Conservation (phyloP, 1,140 invertebrate species). For the Dendroctonus ponderosae region DNA sequence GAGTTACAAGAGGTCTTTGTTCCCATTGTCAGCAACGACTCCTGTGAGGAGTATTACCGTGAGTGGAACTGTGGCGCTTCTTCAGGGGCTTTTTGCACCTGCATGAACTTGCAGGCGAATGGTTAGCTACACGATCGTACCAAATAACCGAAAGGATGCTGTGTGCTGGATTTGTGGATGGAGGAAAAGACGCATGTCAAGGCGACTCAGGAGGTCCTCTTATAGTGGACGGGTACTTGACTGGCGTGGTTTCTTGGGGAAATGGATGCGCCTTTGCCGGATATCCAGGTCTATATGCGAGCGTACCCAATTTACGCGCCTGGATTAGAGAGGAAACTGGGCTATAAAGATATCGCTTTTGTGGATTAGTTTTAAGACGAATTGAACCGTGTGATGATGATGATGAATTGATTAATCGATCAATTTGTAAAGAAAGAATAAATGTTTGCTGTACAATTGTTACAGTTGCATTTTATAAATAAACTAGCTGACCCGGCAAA, state of each 20-base stretch:
- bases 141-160: slow-evolving; percentile 55
- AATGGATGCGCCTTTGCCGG: slow-evolving; percentile 36
- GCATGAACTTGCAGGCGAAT: slow-evolving; percentile 1
- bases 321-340: slow-evolving; percentile 37
- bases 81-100: not conserved
- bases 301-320: slow-evolving; percentile 34
- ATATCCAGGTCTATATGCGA: slow-evolving; percentile 42
- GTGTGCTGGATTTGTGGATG: slow-evolving; percentile 71
- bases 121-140: not conserved
- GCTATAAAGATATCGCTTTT: not conserved
- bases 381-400: not conserved
- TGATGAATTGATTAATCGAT: too few species aligned
- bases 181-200: slow-evolving; percentile 80
- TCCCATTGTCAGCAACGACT: slow-evolving; percentile 32
- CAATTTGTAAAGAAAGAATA: too few species aligned
- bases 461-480: too few species aligned
- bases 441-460: too few species aligned
- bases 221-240: slow-evolving; percentile 52
- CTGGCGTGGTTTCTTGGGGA: slow-evolving; percentile 48
- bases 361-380: not conserved
- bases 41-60: slow-evolving; percentile 39
- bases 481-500: too few species aligned
- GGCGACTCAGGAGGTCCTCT: slow-evolving; percentile 73
- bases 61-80: not conserved
- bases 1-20: slow-evolving; percentile 26